Base-by-base conservation (phyloP, 1,140 invertebrate species). In the Anoplophora glabripennis region DNA sequence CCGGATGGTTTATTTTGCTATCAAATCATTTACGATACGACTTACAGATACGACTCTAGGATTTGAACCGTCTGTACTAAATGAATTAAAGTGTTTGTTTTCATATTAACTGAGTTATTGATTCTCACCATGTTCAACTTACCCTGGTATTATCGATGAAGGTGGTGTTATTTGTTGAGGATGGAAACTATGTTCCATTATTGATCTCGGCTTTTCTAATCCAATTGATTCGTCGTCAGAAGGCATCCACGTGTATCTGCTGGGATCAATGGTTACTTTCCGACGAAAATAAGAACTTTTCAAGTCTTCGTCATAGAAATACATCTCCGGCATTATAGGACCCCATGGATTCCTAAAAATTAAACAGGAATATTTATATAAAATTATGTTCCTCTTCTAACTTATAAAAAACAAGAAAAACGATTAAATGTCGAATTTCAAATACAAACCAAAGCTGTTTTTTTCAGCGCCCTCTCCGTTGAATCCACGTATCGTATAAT, bases 251-350 rank as follows among this genome's bases (percentile, higher is more conserved):
- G 83, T 84, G 75, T 89, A 89, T 54, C 85, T 79, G 73, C 86
- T 87, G 42, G 87, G 86, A 77, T 90, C 88, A 7, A 87, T 86
- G 57, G 85, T 86, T 40, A 88, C 87, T 68, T 89, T 80, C 40
- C 89, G 80, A 41, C 88, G 80, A 73, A 90, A 89, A 79, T 89
- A 89, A 63, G 86, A 88, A 77, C 81, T 86, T 67, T 87, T 84
- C 74, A 87, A 79, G 44, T 89, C 88, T 66, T 86, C 80, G 53
- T 85, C 84, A 66, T 85, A 83, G 44, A 79, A 78, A 36, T 79
- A 81, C 52, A 82, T 68, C 69, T 84, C 81, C 58, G 79, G 70
- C 48, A 79, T 78, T 46, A 78, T 76, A 18, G 77, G 80, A 54
- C 74, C 74, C 69, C 80, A 82, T 46, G 79, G 80, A 69, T 81